Conservation (phyloP, 23 tunicate species). For the Styela clava region DNA sequence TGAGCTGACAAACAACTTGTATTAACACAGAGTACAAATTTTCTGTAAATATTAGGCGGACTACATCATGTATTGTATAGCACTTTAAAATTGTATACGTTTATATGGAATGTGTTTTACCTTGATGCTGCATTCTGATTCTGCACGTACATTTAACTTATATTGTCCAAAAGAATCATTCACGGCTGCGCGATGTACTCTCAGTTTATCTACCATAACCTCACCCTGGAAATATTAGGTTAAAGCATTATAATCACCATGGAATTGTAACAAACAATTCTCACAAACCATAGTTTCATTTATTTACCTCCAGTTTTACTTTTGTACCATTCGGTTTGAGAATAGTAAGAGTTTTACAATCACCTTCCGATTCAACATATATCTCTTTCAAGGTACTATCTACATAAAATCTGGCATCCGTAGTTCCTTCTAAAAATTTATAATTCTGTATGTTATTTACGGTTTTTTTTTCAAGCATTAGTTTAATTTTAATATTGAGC, state of each 20-base stretch:
- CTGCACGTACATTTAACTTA: constrained; percentile 4
- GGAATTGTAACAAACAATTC: too few species aligned
- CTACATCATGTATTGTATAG: too few species aligned
- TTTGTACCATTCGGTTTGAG: not conserved
- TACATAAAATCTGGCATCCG: constrained; percentile 1
- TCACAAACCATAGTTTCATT: too few species aligned
- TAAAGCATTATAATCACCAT: too few species aligned
- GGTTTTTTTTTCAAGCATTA: too few species aligned
- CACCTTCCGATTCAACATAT: constrained; percentile 28
- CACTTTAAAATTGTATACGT: too few species aligned
- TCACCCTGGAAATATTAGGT: too few species aligned
- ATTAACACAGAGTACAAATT: too few species aligned
- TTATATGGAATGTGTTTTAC: too few species aligned
- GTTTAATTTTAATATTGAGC: too few species aligned
- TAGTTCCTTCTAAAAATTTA: not conserved
- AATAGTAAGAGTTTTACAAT: constrained; percentile 17
- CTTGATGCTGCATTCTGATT: constrained; percentile 21
- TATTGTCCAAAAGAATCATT: constrained; percentile 20
- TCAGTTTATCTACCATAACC: constrained; percentile 10
- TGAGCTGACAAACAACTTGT: too few species aligned
- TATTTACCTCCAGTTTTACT: not conserved
- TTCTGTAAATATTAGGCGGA: too few species aligned
- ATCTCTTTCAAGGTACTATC: constrained; percentile 31
- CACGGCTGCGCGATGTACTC: constrained; percentile 20
- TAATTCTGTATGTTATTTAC: not conserved